phyloP scores from a whole-genome alignment of 1,140 invertebrate species.

The Penaeus chinensis region DNA sequence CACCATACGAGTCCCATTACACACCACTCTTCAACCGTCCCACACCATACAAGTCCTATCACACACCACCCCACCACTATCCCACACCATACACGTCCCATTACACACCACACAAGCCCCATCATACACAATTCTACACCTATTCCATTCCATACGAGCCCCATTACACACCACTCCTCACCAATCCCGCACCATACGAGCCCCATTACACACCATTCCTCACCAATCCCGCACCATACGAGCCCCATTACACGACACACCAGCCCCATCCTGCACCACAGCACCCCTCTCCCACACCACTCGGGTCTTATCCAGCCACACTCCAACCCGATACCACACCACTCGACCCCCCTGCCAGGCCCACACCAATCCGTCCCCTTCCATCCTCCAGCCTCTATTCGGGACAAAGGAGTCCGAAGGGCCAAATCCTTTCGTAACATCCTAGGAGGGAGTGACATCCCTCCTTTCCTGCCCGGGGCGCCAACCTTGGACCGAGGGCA shows the following conservation, averaged over 20 bases:
- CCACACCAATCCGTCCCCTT: neutral
- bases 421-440: neutral
- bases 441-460: neutral
- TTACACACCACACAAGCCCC: neutral
- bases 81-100: neutral
- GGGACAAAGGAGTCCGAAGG: neutral
- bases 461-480: neutral
- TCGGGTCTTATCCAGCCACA: neutral
- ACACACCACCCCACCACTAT: neutral
- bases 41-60: neutral
- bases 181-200: neutral
- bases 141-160: neutral
- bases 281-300: neutral
- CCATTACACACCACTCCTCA: neutral
- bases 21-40: neutral
- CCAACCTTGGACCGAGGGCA: conserved; percentile 18
- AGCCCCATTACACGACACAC: neutral
- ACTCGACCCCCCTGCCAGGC: neutral
- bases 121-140: neutral
- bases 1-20: neutral
- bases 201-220: neutral
- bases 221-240: neutral
- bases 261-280: neutral
- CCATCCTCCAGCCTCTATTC: too few relatives aligned
- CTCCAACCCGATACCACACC: neutral